phyloP scores from a whole-genome alignment of 2,888 invertebrate species.

The Urechis unicinctus region DNA sequence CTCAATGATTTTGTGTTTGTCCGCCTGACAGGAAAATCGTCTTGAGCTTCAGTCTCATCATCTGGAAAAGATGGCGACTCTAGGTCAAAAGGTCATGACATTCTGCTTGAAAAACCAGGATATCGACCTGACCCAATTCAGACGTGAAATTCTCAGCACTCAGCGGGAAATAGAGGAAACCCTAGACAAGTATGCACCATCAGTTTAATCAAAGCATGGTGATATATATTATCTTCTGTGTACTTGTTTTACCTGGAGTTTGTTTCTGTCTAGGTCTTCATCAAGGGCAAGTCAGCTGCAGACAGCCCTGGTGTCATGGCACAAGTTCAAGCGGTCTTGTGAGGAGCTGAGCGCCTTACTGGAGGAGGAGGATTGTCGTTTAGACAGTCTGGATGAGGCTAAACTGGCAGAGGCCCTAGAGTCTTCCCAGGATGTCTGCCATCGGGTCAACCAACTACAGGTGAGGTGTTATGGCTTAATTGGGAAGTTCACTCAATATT shows the following conservation, averaged over 20 bases:
- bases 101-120: background rate
- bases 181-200: constrained; percentile 1
- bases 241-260: background rate
- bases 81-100: no score
- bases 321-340: constrained; percentile 29
- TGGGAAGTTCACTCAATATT: no score
- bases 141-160: background rate
- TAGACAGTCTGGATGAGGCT: no score
- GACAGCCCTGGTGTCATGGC: constrained; percentile 28
- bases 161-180: background rate
- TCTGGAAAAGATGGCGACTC: background rate
- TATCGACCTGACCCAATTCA: constrained; percentile 1
- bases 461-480: no score
- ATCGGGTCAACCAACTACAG: no score
- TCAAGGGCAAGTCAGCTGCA: constrained; percentile 18
- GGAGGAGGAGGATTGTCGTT: constrained; percentile 51
- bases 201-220: no score
- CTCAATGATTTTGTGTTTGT: no score
- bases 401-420: no score
- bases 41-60: background rate
- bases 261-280: constrained; percentile 1
- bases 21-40: background rate
- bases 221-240: background rate
- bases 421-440: no score
- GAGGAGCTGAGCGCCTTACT: constrained; percentile 29